phyloP scores from a whole-genome alignment of 2,113 vertebrate species.

The Nothoprocta perdicaria region DNA sequence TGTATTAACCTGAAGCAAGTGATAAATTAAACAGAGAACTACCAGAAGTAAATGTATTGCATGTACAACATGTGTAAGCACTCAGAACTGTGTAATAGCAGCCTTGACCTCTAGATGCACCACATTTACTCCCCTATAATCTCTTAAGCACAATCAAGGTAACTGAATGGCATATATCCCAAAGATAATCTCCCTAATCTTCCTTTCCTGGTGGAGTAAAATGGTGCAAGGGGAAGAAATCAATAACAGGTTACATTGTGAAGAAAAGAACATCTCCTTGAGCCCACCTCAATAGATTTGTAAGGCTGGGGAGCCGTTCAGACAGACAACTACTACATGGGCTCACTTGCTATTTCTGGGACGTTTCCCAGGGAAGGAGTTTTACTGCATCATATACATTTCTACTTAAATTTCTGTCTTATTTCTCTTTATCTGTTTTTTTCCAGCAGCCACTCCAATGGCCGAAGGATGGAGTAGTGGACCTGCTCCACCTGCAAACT shows the following conservation, averaged over 20 bases:
- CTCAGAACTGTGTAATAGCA: neutral
- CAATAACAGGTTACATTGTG: neutral
- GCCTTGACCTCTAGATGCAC: slow-evolving; percentile 32
- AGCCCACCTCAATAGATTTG: neutral
- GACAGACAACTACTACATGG: neutral
- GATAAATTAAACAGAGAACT: neutral
- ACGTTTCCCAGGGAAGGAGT: neutral
- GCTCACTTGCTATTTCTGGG: neutral
- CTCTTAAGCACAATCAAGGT: slow-evolving; percentile 21
- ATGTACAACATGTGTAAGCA: neutral
- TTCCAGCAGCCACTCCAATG: neutral
- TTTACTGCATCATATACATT: neutral
- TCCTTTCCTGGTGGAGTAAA: neutral
- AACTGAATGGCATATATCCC: slow-evolving; percentile 14
- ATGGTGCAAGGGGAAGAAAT: slow-evolving; percentile 13
- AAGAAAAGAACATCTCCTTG: slow-evolving; percentile 13
- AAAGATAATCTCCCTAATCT: slow-evolving; percentile 54
- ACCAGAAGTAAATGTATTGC: neutral
- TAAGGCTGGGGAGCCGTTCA: neutral
- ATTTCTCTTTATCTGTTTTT: neutral
- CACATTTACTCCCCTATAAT: slow-evolving; percentile 41
- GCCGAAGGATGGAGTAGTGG: neutral
- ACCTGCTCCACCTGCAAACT: neutral
- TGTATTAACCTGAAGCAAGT: neutral
- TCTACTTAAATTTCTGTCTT: neutral